Evolutionary conservation across 2,797 vertebrate species (phyloP).

Genomic region (Pseudochirops corinnae): DNA sequence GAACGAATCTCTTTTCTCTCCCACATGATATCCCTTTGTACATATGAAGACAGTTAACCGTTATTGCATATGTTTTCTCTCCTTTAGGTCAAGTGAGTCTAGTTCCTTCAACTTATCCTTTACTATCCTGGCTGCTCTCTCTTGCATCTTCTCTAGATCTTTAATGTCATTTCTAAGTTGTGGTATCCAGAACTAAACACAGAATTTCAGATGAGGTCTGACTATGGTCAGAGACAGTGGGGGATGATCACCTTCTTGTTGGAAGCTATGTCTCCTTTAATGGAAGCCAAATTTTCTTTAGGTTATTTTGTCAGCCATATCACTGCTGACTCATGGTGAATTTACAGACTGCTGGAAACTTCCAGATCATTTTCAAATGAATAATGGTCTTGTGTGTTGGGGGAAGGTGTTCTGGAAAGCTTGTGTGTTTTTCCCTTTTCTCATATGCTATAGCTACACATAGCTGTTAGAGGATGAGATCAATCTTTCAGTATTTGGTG

Average conservation of each 20-base stretch:
- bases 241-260: neutral
- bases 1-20: neutral
- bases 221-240: neutral
- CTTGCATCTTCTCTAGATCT: neutral
- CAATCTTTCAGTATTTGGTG: neutral
- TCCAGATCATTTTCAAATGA: neutral
- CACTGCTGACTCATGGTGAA: neutral
- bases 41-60: neutral
- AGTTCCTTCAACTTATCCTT: neutral
- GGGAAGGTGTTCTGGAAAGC: fast-evolving
- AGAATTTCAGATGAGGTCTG: neutral
- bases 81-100: neutral
- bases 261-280: neutral
- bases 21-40: neutral
- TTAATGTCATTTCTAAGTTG: neutral
- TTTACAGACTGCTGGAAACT: neutral
- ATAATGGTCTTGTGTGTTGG: neutral
- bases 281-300: neutral
- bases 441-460: neutral
- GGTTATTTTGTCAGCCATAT: neutral
- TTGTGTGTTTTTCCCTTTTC: neutral
- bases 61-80: neutral
- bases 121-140: neutral
- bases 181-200: neutral
- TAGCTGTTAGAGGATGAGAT: neutral